Conservation (phyloP, 2,888 invertebrate genomes). For the Chaitophorus viminalis region DNA sequence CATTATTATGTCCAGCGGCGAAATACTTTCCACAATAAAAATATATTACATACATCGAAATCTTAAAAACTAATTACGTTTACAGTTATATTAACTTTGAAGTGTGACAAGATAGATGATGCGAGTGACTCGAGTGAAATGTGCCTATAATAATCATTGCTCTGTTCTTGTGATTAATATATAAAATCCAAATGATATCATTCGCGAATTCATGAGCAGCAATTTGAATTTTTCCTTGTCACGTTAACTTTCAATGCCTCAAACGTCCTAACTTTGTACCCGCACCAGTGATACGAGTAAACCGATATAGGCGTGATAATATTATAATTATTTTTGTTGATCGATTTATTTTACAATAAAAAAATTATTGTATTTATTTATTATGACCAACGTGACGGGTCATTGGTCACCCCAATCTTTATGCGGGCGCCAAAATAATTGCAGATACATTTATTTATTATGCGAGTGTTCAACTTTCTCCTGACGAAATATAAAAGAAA, state of each 20-base stretch:
- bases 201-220: neutral
- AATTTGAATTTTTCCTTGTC: neutral
- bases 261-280: neutral
- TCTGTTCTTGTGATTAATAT: neutral
- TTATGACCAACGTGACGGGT: constrained; percentile 6
- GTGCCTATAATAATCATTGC: neutral
- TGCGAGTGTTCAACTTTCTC: constrained; percentile 31
- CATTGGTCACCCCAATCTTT: neutral
- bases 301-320: neutral
- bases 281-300: neutral
- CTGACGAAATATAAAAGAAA: neutral
- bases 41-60: neutral
- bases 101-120: neutral
- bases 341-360: constrained; percentile 16
- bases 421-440: constrained; percentile 36
- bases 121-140: neutral
- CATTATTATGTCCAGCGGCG: too few relatives aligned
- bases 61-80: neutral
- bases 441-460: constrained; percentile 14
- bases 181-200: neutral
- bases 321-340: neutral
- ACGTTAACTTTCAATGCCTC: neutral
- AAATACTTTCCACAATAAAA: neutral
- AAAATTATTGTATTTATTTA: neutral
- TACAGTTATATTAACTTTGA: neutral